Base-by-base conservation (phyloP, 2,113 vertebrate species). In the Microcebus griseorufus region DNA sequence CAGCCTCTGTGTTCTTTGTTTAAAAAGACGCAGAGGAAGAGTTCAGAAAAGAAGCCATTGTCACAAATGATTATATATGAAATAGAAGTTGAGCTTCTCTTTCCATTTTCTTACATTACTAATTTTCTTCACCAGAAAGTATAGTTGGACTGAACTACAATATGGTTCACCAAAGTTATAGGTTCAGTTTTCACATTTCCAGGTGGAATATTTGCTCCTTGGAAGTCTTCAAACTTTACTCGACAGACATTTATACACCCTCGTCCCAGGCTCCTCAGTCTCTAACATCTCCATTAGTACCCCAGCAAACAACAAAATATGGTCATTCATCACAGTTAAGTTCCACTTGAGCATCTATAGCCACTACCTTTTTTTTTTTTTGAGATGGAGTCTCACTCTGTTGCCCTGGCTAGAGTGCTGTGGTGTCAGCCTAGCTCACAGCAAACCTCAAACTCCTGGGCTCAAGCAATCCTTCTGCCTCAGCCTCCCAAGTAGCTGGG, bases 171-270 rank as follows among this genome's bases (percentile, higher is more conserved):
- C 75, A 37, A 69, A 72, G 42, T 72, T 75, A 75, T 1, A 64
- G 73, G 39, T 79, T 93, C 29, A 20, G 20, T 84, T 62, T 94
- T 95, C 94, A 97, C 92, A 93, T 78, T 90, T 94, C 32, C 22
- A 87, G 79, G 70, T 22, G 85, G 73, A 97, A 93, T 92, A 85
- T 81, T n/a, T 88, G 39, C 32, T 94, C 78, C 39, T 55, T 79
- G 95, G 83, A 70, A 93, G 53, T 90, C 93, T 90, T 97, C 85
- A 95, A 93, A 83, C 48, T 82, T 94, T 67, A 96, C 18, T 86
- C 62, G n/a, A 88, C 34, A 94, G 72, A 81, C 22, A 83, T 20
- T 20, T 34, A 92, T 16, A 88, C 17, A n/a, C 53, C 48, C 20
- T 80, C 22, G 23, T 70, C 42, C 89, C 69, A 60, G 87, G 88